Evolutionary conservation across 2,797 vertebrate genomes (phyloP), one percentile per base, ranked within the genome.

Genomic region (Spondyliosoma cantharus): DNA sequence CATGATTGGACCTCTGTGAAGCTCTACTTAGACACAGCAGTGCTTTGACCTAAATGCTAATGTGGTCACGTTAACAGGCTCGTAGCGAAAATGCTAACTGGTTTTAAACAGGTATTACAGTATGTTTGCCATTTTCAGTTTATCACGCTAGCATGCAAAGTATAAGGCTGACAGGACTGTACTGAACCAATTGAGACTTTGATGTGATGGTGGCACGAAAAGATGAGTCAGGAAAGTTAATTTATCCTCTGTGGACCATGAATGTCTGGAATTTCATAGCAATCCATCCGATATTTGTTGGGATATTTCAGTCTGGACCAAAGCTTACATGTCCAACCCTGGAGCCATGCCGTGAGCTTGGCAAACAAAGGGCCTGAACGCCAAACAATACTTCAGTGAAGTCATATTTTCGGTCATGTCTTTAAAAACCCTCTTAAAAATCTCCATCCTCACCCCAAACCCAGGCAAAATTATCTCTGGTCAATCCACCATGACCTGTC

Each of bases 381-480:
- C 22, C 22, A 43, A 71, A 62, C 59, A 60, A 52, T 56, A 46
- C 68, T 66, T 78, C 22, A 25, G 71, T 82, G 59, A 57, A 25
- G 69, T 77, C 59, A 75, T 29, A 71, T 25, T 61, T 86, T 82
- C 87, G 80, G 82, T 86, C 72, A 45, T 74, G 76, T 90, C 75
- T 81, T 89, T 88, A 90, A 93, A 93, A 91, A 87, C 53, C 71
- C 32, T 86, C 86, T n/a, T n/a, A n/a, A n/a, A 79, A 84, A 91
- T 25, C 29, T 84, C 46, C 37, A 45, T 67, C 71, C 72, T 32
- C 58, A 72, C 27, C 59, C 42, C 58, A 29, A 81, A 67, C 48
- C 79, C 88, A 86, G 76, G 60, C 81, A 84, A 71, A 58, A 75
- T 25, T 8, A 65, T 62, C 15, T 83, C 66, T 52, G 27, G 62